Percentiles rank a stretch among this genome's conserved stretches.
phyloP scores from a whole-genome alignment of 2,888 invertebrate genomes.

The Cosmopolites sordidus region DNA sequence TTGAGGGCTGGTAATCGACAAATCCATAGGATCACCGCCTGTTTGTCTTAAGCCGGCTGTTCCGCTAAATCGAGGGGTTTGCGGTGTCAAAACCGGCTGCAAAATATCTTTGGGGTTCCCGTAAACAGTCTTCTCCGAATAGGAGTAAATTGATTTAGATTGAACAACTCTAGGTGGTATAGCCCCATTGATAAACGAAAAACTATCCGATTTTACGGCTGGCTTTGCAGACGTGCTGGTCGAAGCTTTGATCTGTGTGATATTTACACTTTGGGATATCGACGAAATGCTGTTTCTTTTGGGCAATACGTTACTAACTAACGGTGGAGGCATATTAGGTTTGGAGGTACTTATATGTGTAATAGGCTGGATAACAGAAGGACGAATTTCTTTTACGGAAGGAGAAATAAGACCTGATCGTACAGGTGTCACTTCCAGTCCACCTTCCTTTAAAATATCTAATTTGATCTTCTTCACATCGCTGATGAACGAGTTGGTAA shows the following conservation, averaged over 20 bases:
- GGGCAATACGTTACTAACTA: conserved; percentile 33
- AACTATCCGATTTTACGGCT: conserved; percentile 7
- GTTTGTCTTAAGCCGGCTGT: conserved; percentile 20
- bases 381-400: conserved; percentile 41
- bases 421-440: conserved; percentile 67
- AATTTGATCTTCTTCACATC: conserved; percentile 63
- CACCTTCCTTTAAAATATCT: conserved; percentile 70
- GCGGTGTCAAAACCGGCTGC: conserved; percentile 50
- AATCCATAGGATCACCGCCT: conserved; percentile 59
- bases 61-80: conserved; percentile 45
- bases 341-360: conserved; percentile 27
- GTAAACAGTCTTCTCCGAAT: conserved; percentile 62
- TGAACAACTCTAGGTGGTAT: conserved; percentile 59
- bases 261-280: conserved; percentile 41
- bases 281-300: conserved; percentile 50
- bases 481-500: conserved; percentile 31
- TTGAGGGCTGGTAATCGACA: conserved; percentile 56
- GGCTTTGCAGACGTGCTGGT: conserved; percentile 27
- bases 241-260: conserved; percentile 27
- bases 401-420: conserved; percentile 25
- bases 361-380: conserved; percentile 43
- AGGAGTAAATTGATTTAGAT: conserved; percentile 61
- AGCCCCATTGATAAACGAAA: conserved; percentile 31
- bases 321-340: conserved; percentile 39
- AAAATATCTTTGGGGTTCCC: conserved; percentile 70